Evolutionary conservation across 2,888 invertebrate species (phyloP).

Genomic region (Odontothrips loti): DNA sequence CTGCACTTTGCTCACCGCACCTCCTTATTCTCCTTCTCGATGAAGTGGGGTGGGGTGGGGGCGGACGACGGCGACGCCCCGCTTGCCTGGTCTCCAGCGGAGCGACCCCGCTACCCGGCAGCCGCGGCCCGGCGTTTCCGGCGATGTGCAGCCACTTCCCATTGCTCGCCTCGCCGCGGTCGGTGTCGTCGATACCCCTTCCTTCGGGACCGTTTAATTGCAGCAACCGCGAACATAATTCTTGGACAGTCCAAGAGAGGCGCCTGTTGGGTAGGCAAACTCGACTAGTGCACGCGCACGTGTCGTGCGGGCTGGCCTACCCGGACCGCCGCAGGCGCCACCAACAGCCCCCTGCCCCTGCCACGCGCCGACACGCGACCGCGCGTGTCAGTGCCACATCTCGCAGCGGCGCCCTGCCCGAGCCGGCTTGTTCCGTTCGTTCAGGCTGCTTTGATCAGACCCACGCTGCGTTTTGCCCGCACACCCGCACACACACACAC

Average conservation of each 20-base stretch:
- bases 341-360: background rate
- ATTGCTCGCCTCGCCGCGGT: background rate
- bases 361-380: background rate
- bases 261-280: no score
- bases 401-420: background rate
- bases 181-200: background rate
- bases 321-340: no score
- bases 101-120: background rate
- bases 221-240: no score
- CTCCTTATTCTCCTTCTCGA: no score
- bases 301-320: no score
- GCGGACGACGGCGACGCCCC: background rate
- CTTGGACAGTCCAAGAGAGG: no score
- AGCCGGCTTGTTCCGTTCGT: background rate
- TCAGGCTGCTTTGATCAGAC: no score
- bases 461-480: no score
- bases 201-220: background rate
- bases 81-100: background rate
- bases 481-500: background rate
- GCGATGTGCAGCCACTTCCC: background rate
- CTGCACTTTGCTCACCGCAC: background rate
- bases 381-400: background rate
- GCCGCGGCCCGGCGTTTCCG: conserved; percentile 12
- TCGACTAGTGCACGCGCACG: no score
- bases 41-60: background rate